Evolutionary conservation across 2,797 vertebrate genomes (phyloP).

Genomic region (Psittacula echo): DNA sequence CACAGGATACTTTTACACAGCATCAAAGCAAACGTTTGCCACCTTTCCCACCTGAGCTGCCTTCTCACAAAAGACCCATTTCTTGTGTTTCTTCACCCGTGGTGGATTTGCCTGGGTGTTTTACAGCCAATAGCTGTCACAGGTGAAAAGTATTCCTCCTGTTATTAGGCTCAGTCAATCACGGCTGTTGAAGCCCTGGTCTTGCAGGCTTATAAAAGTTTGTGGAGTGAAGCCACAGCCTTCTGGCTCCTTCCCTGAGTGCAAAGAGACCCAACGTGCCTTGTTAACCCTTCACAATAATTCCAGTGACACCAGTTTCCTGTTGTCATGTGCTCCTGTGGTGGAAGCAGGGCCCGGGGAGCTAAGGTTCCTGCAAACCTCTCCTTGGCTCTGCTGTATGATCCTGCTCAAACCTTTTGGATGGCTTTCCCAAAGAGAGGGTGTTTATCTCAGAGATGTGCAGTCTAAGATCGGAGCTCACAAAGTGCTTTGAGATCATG

Average conservation of each 20-base stretch:
- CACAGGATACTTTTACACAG: not conserved
- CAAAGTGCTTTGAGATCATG: not conserved
- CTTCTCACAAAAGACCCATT: not conserved
- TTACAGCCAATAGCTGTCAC: not conserved
- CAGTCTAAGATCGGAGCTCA: not conserved
- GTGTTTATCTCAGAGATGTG: not conserved
- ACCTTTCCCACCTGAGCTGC: not conserved
- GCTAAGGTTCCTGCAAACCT: not conserved
- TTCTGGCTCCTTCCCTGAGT: not conserved
- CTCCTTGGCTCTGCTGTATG: not conserved
- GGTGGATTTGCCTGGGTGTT: not conserved
- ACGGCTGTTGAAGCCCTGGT: not conserved
- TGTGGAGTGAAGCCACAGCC: not conserved
- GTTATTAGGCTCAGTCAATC: not conserved
- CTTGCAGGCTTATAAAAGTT: conserved; percentile 20
- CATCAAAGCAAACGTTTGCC: not conserved
- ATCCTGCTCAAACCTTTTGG: not conserved
- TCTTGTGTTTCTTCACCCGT: not conserved
- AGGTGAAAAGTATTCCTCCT: not conserved
- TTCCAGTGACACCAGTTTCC: not conserved
- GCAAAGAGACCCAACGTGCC: not conserved
- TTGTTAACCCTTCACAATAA: not conserved
- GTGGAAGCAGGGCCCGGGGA: not conserved
- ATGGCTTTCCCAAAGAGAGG: not conserved
- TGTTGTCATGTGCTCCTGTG: not conserved